Evolutionary conservation across 2,888 invertebrate genomes (phyloP), one percentile per base, ranked within the genome.

Genomic region (Drosophila demipolita): DNA sequence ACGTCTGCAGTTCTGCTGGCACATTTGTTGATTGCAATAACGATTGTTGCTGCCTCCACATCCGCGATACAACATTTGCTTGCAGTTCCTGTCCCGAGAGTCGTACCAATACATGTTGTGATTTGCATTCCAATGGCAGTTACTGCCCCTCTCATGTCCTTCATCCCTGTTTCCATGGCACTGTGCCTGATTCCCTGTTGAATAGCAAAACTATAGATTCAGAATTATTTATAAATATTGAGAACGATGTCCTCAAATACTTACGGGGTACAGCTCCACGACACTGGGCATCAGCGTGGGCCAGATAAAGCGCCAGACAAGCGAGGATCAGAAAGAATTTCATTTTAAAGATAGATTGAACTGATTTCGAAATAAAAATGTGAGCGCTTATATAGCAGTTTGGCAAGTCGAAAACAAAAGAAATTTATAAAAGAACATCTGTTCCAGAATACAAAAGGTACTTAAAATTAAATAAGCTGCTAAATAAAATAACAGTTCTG

Each of bases 101-200:
- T 60, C 23, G 42, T n/a, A 70, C 29, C n/a, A 70, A 32, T 49
- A 70, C 69, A 70, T 70, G 1, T n/a, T 17, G 0, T 9, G 7
- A 3, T 65, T 68, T 23, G 68, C 15, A n/a, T 29, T 26, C 29
- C 20, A 45, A 23, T 15, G 45, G 8, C 50, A 50, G 17, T 11
- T 29, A 5, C 2, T 0, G 11, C 3, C 8, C 1, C 23, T 45
- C 3, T 23, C 0, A n/a, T 26, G 17, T 6, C 50, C 50, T 1
- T 50, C 50, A 29, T 50, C 3, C 9, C 26, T 26, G 17, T 6
- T 1, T 0, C 26, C 26, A 17, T 45, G 45, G 45, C 45, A 45
- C 20, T 4, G 4, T 23, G 15, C 4, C 15, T 0, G 1, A 8
- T 15, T 1, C 12, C 15, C 45, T 45, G 12, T 15, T 23, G 8